Conservation (phyloP, 1,140 invertebrate genomes). For the Caerostris extrusa region DNA sequence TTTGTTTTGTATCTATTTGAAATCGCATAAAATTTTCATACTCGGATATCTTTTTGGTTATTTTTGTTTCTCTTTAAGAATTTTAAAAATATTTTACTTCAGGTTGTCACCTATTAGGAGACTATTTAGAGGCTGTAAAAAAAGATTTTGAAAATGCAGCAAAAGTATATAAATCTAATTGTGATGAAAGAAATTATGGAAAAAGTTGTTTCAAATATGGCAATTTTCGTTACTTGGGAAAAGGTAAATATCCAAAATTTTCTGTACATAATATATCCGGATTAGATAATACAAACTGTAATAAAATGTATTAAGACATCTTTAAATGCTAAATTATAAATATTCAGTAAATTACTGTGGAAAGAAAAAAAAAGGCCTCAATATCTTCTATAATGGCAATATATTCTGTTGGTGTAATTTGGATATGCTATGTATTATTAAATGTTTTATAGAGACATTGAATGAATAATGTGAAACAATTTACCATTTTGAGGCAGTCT, state of each 20-base stretch:
- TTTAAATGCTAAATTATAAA: no score
- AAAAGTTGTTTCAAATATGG: conserved; percentile 93
- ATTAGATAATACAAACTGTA: background rate
- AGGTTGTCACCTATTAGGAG: conserved; percentile 95
- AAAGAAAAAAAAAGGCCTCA: no score
- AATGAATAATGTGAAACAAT: no score
- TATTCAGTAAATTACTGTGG: no score
- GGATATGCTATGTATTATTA: background rate
- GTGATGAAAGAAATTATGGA: conserved; percentile 89
- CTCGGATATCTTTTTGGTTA: conserved; percentile 1
- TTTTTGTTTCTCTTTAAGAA: conserved; percentile 23
- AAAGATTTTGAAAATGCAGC: conserved; percentile 89
- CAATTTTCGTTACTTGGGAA: conserved; percentile 84
- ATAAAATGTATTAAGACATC: no score
- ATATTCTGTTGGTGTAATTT: conserved; percentile 7
- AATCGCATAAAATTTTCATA: background rate
- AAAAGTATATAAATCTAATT: conserved; percentile 91
- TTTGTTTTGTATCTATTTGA: background rate
- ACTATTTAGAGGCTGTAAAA: conserved; percentile 92
- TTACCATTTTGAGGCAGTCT: no score
- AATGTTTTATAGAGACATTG: background rate
- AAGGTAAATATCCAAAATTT: conserved; percentile 78
- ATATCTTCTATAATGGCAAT: background rate
- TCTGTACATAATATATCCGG: background rate
- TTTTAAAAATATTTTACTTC: conserved; percentile 79